A percentile compares a stretch with the other conserved stretches of the same genome.
phyloP scores from a whole-genome alignment of 1,140 invertebrate genomes.

The Macrobrachium rosenbergii region DNA sequence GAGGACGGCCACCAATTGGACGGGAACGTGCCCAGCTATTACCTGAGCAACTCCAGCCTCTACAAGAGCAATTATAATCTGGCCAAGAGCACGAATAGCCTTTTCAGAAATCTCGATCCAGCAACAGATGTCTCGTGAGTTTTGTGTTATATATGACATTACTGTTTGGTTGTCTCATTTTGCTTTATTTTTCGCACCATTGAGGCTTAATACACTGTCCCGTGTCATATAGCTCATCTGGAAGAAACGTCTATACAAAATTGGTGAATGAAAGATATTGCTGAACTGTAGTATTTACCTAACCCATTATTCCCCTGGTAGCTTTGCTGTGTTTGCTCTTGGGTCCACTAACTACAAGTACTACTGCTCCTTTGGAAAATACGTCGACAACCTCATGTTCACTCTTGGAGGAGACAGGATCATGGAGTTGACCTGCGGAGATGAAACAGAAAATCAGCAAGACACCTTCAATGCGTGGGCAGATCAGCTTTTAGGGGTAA shows the following conservation, averaged over 20 bases:
- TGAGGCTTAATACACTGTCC: too few species aligned
- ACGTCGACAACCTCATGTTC: slow-evolving; percentile 89
- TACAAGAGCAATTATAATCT: too few species aligned
- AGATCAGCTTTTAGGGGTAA: slow-evolving; percentile 87
- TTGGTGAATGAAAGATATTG: background rate
- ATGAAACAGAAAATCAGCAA: slow-evolving; percentile 96
- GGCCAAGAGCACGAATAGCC: too few species aligned
- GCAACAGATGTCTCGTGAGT: too few species aligned
- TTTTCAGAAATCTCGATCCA: too few species aligned
- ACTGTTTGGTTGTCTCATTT: too few species aligned
- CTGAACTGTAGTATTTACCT: background rate
- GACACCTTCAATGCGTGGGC: slow-evolving; percentile 94
- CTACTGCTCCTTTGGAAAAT: slow-evolving; percentile 94
- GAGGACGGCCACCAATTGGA: too few species aligned
- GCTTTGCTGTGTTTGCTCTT: slow-evolving; percentile 93
- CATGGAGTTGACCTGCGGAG: slow-evolving; percentile 83
- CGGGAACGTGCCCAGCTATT: too few species aligned
- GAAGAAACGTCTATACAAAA: background rate
- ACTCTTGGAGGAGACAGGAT: slow-evolving; percentile 91
- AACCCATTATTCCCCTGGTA: slow-evolving; percentile 66
- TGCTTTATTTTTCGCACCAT: too few species aligned
- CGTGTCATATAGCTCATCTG: background rate
- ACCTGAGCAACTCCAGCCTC: too few species aligned
- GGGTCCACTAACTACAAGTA: slow-evolving; percentile 97
- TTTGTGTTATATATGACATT: too few species aligned